Conservation (phyloP, 2,797 vertebrate species). For the Orientallactaga sibirica region DNA sequence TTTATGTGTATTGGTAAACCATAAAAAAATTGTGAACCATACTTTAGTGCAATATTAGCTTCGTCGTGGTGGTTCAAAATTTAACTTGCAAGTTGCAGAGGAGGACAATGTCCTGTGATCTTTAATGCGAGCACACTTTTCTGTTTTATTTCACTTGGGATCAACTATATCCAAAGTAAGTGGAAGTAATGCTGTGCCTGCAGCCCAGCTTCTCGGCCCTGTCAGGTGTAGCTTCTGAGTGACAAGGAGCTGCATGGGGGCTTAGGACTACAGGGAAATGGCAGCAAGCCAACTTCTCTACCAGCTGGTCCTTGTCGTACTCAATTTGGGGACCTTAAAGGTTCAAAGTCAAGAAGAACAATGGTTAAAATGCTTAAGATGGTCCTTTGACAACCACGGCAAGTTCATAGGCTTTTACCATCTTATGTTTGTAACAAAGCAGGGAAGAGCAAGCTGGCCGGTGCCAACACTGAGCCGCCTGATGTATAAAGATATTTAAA, state of each 20-base stretch:
- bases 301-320: neutral
- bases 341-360: slow-evolving; percentile 39
- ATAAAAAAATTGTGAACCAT: neutral
- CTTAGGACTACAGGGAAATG: neutral
- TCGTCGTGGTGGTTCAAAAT: neutral
- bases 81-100: neutral
- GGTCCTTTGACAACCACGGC: slow-evolving; percentile 37
- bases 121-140: neutral
- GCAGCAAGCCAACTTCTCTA: neutral
- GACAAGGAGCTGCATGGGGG: neutral
- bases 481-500: slow-evolving; percentile 74
- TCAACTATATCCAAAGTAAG: neutral
- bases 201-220: neutral
- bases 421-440: slow-evolving; percentile 65
- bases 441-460: slow-evolving; percentile 55
- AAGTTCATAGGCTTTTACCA: slow-evolving; percentile 41
- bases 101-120: fast-evolving
- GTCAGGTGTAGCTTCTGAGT: neutral
- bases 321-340: neutral
- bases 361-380: slow-evolving; percentile 54
- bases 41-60: neutral
- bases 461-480: slow-evolving; percentile 13
- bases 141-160: neutral
- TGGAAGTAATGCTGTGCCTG: neutral
- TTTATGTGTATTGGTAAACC: neutral